Base-by-base conservation (phyloP, 1,140 invertebrate genomes). In the Apolygus lucorum region DNA sequence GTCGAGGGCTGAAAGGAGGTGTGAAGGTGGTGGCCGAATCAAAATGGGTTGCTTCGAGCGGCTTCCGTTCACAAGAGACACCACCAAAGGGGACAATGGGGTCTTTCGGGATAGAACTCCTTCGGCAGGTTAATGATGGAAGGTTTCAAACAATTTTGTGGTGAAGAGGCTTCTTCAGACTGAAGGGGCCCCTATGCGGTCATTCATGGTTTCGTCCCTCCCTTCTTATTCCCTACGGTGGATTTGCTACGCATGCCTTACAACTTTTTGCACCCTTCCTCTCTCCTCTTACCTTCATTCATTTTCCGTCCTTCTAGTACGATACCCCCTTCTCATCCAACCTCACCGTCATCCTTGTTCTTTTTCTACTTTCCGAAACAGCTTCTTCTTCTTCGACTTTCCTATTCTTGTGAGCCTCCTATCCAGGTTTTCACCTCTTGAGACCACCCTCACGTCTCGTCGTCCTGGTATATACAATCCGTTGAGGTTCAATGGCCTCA, bases 51-150 rank as follows among this genome's bases (percentile, higher is more conserved):
- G 17, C 4, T 4, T 4, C 8, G 11, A 59, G 54, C 54, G 54
- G 54, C 54, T 59, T 22, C 54, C 54, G 22, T 59, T 24, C 54
- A 59, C 11, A 59, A 22, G 54, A 24, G 54, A 24, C 8, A 8
- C 22, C 54, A 59, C 8, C 8, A 22, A 59, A 59, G 54, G 54
- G 54, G 8, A 59, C 54, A 59, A 59, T 59, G 22, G 54, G 22
- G 13, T 11, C 54, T 21, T 59, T 13, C 4, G 4, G 54, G 54
- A 59, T 59, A 17, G 13, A 13, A 59, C 54, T 59, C 54, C 54
- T 59, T 59, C 54, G 54, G 54, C 54, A 59, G 54, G 54, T 59
- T 59, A 59, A 59, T 59, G 54, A 59, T 59, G 54, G 54, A 59
- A 59, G 54, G 54, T 59, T 59, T 24, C 54, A 24, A 59, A 59